A percentile compares a stretch with the other conserved stretches of the same genome.
Conservation (phyloP, 2,797 vertebrate species). For the Poeciliopsis turneri region DNA sequence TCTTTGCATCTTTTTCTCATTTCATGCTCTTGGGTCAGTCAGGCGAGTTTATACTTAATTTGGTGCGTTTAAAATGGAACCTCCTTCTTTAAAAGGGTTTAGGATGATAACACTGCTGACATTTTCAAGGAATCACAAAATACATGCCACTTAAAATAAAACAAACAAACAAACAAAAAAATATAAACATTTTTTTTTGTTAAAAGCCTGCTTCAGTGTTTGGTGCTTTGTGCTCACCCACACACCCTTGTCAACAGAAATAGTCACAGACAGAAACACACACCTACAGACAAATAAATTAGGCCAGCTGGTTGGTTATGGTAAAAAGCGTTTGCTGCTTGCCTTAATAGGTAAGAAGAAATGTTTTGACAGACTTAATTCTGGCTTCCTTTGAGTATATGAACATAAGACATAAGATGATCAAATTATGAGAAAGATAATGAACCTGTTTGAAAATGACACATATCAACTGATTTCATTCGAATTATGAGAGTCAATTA, state of each 20-base stretch:
- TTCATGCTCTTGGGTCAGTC: background rate
- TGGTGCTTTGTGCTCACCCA: conserved; percentile 43
- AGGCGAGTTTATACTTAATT: background rate
- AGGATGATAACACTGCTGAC: background rate
- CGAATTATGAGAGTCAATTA: background rate
- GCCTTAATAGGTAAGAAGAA: too few species aligned
- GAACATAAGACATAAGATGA: background rate
- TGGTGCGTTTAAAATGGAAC: background rate
- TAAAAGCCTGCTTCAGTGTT: conserved; percentile 19
- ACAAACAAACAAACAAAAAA: background rate
- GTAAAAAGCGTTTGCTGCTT: conserved; percentile 16
- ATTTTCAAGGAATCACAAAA: conserved; percentile 14
- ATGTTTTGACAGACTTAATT: conserved; percentile 8
- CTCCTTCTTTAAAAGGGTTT: background rate
- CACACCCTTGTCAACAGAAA: conserved; percentile 53
- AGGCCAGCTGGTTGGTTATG: conserved; percentile 29
- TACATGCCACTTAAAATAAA: conserved; percentile 16
- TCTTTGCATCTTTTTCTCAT: background rate
- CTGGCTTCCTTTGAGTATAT: background rate
- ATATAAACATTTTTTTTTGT: background rate
- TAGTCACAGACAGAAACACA: conserved; percentile 56
- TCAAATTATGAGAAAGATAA: background rate
- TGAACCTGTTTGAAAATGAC: background rate
- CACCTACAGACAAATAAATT: conserved; percentile 43
- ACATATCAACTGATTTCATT: background rate